Evolutionary conservation across 1,140 invertebrate species (phyloP).

Genomic region (Drosophila insularis): DNA sequence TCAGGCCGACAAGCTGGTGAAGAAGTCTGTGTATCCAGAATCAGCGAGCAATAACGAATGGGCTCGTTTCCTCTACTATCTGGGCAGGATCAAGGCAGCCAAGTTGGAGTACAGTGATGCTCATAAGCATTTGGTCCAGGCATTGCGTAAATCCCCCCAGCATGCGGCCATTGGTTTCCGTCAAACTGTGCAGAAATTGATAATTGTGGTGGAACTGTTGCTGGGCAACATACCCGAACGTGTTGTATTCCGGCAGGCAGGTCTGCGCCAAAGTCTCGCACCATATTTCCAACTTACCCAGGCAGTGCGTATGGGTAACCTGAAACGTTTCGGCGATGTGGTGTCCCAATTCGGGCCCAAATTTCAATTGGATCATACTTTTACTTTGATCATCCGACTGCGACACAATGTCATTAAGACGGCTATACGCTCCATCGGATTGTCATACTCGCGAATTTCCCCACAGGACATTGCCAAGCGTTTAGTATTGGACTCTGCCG

Average conservation of each 20-base stretch:
- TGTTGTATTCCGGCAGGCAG: constrained; percentile 93
- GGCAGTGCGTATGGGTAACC: constrained; percentile 97
- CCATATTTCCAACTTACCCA: constrained; percentile 99
- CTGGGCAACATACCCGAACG: constrained; percentile 98
- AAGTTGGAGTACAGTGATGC: constrained; percentile 98
- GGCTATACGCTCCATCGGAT: constrained; percentile 97
- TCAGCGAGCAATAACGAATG: constrained; percentile 99
- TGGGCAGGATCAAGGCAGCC: constrained; percentile 98
- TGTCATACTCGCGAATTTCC: constrained; percentile 98
- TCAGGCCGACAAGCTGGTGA: constrained; percentile 96
- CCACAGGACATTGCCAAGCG: constrained; percentile 97
- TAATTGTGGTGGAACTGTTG: constrained; percentile 97
- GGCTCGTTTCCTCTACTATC: constrained; percentile 98
- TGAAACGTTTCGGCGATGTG: constrained; percentile 96
- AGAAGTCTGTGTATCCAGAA: constrained; percentile 98
- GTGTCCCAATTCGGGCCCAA: constrained; percentile 94
- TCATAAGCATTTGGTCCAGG: constrained; percentile 97
- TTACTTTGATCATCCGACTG: constrained; percentile 95
- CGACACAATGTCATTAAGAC: constrained; percentile 99
- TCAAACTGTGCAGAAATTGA: constrained; percentile 98
- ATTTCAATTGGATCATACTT: constrained; percentile 95
- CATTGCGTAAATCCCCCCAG: constrained; percentile 97
- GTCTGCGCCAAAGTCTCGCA: constrained; percentile 92
- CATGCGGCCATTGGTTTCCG: constrained; percentile 98
- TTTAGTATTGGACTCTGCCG: constrained; percentile 95